Percentiles rank a stretch among this genome's conserved stretches.
phyloP scores from a whole-genome alignment of 2,797 vertebrate genomes.

The Gymnocypris eckloni region DNA sequence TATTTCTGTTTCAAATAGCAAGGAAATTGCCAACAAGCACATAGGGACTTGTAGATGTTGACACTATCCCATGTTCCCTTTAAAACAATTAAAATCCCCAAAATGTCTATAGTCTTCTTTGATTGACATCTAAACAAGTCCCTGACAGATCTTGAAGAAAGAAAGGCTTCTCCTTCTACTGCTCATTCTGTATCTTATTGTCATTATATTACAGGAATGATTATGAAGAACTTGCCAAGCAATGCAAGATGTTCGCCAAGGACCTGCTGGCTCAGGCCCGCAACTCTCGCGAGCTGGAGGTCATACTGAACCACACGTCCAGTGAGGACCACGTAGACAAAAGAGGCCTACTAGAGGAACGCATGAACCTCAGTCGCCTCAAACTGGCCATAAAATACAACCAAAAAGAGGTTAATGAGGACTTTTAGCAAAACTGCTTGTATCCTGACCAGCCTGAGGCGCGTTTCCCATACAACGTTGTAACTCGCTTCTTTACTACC shows the following conservation, averaged over 20 bases:
- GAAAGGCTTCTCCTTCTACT: not conserved
- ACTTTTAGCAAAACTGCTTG: not conserved
- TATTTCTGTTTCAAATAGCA: no score
- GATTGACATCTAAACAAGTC: not conserved
- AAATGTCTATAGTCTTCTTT: not conserved
- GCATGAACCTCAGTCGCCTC: conserved; percentile 96
- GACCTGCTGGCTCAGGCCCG: conserved; percentile 98
- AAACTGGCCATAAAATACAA: conserved; percentile 99
- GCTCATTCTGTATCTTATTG: not conserved
- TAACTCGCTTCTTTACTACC: not conserved
- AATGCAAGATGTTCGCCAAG: conserved; percentile 99
- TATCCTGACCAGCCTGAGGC: not conserved
- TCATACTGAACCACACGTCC: conserved; percentile 96
- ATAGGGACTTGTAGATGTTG: not conserved
- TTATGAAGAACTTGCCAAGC: conserved; percentile 96
- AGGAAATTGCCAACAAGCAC: not conserved
- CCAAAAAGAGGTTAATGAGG: conserved; percentile 91
- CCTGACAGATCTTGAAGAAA: not conserved
- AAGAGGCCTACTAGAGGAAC: conserved; percentile 93
- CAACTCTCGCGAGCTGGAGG: conserved; percentile 96
- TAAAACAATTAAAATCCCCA: not conserved
- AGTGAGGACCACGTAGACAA: conserved; percentile 93
- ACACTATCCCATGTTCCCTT: not conserved
- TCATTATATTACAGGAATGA: conserved; percentile 83
- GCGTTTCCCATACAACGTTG: not conserved